Percentiles rank a stretch among this genome's conserved stretches.
Evolutionary conservation across 2,113 vertebrate species (phyloP).

Genomic region (Sterna hirundo): DNA sequence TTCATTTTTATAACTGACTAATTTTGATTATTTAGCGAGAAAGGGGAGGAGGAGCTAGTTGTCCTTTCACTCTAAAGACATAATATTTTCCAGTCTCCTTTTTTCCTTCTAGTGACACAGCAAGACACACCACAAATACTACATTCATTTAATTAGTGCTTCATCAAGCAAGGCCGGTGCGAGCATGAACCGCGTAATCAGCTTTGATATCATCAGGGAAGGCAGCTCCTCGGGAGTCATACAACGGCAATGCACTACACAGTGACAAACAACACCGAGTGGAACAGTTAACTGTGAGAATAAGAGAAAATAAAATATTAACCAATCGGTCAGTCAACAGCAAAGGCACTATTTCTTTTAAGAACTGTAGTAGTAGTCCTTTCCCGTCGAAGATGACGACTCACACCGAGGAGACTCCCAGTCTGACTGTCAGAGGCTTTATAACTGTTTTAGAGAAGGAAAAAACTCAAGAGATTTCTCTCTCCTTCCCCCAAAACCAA

Average conservation of each 20-base stretch:
- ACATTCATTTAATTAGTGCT: not conserved
- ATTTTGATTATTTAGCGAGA: not conserved
- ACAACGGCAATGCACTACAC: not conserved
- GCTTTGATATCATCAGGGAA: not conserved
- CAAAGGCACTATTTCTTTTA: not conserved
- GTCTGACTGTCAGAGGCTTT: not conserved
- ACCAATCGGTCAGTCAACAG: not conserved
- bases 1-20: not conserved
- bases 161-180: not conserved
- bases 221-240: not conserved
- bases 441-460: not conserved
- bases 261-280: not conserved
- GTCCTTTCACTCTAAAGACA: not conserved
- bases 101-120: not conserved
- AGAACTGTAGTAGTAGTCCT: fast-evolving
- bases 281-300: not conserved
- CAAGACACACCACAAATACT: not conserved
- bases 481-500: not conserved
- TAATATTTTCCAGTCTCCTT: not conserved
- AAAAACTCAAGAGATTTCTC: not conserved
- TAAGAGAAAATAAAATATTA: not conserved
- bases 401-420: not conserved
- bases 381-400: not conserved
- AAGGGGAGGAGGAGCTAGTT: not conserved
- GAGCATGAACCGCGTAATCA: not conserved